Percentiles rank a stretch among this genome's conserved stretches.
Evolutionary conservation across 2,113 vertebrate species (phyloP).

Genomic region (Falco punctatus): DNA sequence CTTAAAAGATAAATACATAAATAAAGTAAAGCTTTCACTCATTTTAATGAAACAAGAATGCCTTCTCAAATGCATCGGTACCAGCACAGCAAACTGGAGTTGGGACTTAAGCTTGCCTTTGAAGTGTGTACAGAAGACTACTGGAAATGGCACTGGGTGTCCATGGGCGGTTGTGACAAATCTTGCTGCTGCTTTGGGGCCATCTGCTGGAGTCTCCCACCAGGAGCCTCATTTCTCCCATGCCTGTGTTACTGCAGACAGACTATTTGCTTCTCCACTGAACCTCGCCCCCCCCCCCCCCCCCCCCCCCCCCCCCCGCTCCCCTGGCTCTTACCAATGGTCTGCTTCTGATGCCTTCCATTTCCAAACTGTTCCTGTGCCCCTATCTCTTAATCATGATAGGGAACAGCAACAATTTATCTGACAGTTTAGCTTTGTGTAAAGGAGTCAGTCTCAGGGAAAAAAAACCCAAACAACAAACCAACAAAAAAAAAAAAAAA

Average conservation of each 20-base stretch:
- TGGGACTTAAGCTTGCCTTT: not conserved
- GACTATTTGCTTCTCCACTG: not conserved
- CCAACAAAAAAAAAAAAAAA: no score
- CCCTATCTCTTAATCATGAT: accelerated
- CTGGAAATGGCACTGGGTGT: not conserved
- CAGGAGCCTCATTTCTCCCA: not conserved
- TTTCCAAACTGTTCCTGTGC: not conserved
- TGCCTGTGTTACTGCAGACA: not conserved
- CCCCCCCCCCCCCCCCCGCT: not conserved
- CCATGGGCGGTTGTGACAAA: not conserved
- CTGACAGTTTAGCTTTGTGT: not conserved
- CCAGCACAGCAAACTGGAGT: not conserved
- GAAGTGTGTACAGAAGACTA: not conserved
- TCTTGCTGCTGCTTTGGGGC: constrained; percentile 23
- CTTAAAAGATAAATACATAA: not conserved
- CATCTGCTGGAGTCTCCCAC: constrained; percentile 43
- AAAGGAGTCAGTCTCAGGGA: not conserved
- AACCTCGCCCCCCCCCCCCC: not conserved
- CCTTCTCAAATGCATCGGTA: not conserved
- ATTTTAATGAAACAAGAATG: not conserved
- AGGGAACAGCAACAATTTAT: not conserved
- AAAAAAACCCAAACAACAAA: no score
- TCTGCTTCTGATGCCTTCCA: not conserved
- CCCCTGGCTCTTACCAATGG: accelerated
- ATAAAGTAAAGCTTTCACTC: not conserved